Base-by-base conservation (phyloP, 2,113 vertebrate species). In the Pseudolaguvia tuberculata region DNA sequence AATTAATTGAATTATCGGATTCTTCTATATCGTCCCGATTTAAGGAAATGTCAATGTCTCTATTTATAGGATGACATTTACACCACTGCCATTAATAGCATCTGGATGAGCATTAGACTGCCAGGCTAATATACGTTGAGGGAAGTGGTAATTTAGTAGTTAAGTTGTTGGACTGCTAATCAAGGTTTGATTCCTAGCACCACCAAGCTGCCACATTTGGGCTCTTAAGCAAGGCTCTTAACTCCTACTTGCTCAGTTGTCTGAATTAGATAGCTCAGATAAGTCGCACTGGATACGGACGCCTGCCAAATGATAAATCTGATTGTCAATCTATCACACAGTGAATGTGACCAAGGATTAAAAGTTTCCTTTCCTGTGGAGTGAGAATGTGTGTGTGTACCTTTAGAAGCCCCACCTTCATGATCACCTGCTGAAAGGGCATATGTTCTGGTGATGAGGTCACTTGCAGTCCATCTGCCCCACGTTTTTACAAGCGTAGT, bases 361-460 rank as follows among this genome's bases (percentile, higher is more conserved):
- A 9, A 35, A 51, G 59, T 70, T 76, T 76, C 66, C 55, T 52
- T 42, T 52, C 27, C 45, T 23, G 66, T 35, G 27, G 53, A 8
- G 27, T 69, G 2, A 23, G 55, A 69, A 51, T 25, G 48, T 66
- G 14, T 48, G 63, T 66, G 42, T 66, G 35, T 63, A 14, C 53
- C 10, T 20, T 25, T 70, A 11, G 23, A 25, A 62, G 25, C 35
- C 61, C 56, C 50, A 52, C 72, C 78, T 73, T 11, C 67, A 78
- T 35, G 20, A 72, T 85, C 78, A 80, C 87, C 82, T 88, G 81
- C 85, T 84, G 82, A 73, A 84, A 45, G 42, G 79, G 75, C 79
- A 80, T 86, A 86, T 84, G 86, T 72, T 86, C 66, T 79, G 81
- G 79, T 78, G 75, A 82, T 85, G 77, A 88, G 78, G 83, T 87